A percentile compares a stretch with the other conserved stretches of the same genome.
Evolutionary conservation across 35 echinoderm and acorn worm species (phyloP).

Genomic region (Lytechinus variegatus): DNA sequence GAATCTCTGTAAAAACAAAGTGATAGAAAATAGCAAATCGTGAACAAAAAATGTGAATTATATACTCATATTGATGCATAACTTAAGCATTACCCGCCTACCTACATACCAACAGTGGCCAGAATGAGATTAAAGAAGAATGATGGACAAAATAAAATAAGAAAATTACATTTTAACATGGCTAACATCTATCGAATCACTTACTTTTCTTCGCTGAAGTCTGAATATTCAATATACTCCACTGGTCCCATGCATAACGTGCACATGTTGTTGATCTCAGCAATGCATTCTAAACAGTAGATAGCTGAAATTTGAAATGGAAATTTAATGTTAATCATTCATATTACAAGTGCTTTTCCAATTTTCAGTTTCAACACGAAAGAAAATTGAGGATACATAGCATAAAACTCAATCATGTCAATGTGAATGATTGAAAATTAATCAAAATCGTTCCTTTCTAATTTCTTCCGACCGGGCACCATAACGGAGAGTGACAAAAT

Average conservation of each 20-base stretch:
- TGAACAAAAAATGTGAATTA: too few relatives aligned
- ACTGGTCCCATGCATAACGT: conserved; percentile 73
- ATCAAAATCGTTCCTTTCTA: too few relatives aligned
- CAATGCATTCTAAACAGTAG: conserved; percentile 89
- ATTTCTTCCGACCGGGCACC: too few relatives aligned
- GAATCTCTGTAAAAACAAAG: conserved; percentile 25
- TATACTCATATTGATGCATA: too few relatives aligned
- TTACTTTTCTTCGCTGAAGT: conserved; percentile 77
- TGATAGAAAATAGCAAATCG: too few relatives aligned
- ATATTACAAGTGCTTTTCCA: neutral
- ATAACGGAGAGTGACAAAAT: too few relatives aligned
- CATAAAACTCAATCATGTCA: too few relatives aligned
- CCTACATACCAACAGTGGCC: too few relatives aligned
- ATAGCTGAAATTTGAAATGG: conserved; percentile 52
- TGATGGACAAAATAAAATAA: neutral
- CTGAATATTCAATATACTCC: conserved; percentile 55
- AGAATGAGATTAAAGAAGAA: neutral
- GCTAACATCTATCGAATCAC: neutral
- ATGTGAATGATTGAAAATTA: too few relatives aligned
- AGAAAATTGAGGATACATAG: too few relatives aligned
- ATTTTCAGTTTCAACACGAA: neutral
- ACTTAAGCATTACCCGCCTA: too few relatives aligned
- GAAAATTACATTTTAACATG: neutral
- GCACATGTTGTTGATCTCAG: conserved; percentile 82
- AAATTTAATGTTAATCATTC: neutral